These are phyloP conservation scores for Tenrec ecaudatus DNA, from an alignment of 2,113 vertebrate genomes.

Conservation along the genomic window DNA sequence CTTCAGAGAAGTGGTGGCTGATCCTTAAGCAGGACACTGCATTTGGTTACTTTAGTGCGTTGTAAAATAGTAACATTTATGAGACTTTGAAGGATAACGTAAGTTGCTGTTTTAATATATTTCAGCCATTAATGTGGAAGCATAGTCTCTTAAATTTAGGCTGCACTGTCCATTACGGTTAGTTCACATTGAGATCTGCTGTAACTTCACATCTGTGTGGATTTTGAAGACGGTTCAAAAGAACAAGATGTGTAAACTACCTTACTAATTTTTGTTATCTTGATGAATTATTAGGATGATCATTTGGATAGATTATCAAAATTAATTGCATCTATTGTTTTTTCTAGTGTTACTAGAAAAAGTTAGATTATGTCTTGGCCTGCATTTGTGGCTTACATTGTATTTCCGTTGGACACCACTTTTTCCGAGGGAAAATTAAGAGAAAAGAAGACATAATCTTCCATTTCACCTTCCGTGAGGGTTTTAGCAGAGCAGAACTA, in stretches of 20 bases:
- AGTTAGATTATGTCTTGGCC: constrained; percentile 23
- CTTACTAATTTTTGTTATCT: constrained; percentile 11
- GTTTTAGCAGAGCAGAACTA: constrained; percentile 29
- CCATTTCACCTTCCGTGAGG: constrained; percentile 28
- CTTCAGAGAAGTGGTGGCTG: constrained; percentile 48
- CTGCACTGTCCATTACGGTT: not conserved
- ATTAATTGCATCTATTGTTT: not conserved
- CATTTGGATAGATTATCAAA: constrained; percentile 25
- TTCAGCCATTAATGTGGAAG: constrained; percentile 33
- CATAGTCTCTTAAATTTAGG: not conserved
- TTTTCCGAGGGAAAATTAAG: constrained; percentile 48
- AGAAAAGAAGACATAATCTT: constrained; percentile 21
- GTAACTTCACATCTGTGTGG: constrained; percentile 4
- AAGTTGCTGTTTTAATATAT: constrained; percentile 53
- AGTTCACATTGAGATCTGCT: not conserved
- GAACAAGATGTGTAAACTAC: not conserved
- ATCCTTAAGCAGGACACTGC: constrained; percentile 26
- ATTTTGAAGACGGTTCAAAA: constrained; percentile 51
- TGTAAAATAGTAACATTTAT: constrained; percentile 55
- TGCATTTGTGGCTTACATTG: not conserved
- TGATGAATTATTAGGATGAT: constrained; percentile 30
- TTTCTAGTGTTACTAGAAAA: constrained; percentile 25
- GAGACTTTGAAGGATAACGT: constrained; percentile 55
- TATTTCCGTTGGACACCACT: constrained; percentile 21
- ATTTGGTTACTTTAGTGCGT: constrained; percentile 61